A percentile compares a stretch with the other conserved stretches of the same genome.
These are phyloP conservation scores for Cyrtonyx montezumae DNA, from an alignment of 2,113 vertebrate genomes.

Conservation along the genomic window DNA sequence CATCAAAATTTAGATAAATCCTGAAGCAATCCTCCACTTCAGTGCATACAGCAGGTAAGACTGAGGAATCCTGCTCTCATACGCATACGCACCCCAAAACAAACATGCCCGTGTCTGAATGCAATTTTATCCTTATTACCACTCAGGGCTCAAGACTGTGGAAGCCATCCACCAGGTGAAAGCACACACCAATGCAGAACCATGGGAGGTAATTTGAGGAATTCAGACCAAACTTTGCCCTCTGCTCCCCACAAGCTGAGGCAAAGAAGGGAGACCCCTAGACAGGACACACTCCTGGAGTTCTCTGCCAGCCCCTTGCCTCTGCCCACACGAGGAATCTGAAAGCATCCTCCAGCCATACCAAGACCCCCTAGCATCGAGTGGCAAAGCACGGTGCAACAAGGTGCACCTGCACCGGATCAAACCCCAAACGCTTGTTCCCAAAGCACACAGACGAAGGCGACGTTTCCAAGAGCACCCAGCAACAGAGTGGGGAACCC, in stretches of 20 bases:
- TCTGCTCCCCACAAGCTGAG: neutral
- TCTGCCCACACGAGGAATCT: neutral
- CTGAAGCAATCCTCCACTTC: neutral
- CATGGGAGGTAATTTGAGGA: conserved; percentile 6
- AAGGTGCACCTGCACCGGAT: neutral
- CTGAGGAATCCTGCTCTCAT: neutral
- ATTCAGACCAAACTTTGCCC: conserved; percentile 53
- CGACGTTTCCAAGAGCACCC: neutral
- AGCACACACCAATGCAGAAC: neutral
- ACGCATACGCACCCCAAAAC: neutral
- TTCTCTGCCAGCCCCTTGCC: neutral
- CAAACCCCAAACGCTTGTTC: neutral
- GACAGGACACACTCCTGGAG: neutral
- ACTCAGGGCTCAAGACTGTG: neutral
- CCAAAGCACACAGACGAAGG: neutral
- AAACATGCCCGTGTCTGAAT: neutral
- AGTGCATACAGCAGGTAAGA: neutral
- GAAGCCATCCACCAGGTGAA: neutral
- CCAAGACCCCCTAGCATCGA: neutral
- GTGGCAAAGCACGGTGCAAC: neutral
- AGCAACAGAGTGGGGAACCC: neutral
- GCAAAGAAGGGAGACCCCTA: conserved; percentile 2
- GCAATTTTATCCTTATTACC: neutral
- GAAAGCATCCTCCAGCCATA: neutral
- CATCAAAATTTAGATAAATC: neutral